Evolutionary conservation across 2,888 invertebrate species (phyloP).

Genomic region (Megamerina dolium): DNA sequence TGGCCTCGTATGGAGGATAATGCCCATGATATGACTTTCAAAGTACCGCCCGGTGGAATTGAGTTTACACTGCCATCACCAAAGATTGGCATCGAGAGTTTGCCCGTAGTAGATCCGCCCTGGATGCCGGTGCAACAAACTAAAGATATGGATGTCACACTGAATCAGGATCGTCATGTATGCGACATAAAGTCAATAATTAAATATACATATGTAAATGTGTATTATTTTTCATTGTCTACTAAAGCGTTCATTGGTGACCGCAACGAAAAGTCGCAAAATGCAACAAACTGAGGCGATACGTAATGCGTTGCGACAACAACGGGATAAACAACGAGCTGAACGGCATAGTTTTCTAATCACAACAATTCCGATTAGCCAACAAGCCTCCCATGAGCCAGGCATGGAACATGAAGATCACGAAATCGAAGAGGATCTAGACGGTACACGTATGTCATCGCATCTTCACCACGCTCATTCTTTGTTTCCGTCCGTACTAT

Average conservation of each 20-base stretch:
- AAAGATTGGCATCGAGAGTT: constrained; percentile 92
- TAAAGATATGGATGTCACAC: constrained; percentile 97
- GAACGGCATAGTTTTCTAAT: constrained; percentile 93
- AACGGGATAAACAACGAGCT: constrained; percentile 91
- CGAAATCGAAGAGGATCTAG: constrained; percentile 78
- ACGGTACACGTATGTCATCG: constrained; percentile 68
- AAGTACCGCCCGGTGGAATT: constrained; percentile 97
- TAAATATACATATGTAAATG: too few relatives aligned
- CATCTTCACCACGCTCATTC: constrained; percentile 90
- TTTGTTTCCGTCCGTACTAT: constrained; percentile 92
- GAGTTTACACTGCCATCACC: constrained; percentile 99
- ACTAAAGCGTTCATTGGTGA: constrained; percentile 90
- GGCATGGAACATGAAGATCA: constrained; percentile 76
- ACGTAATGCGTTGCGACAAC: constrained; percentile 87
- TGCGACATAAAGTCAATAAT: too few relatives aligned
- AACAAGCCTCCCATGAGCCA: constrained; percentile 94
- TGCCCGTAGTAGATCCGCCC: constrained; percentile 95
- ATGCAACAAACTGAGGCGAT: constrained; percentile 99
- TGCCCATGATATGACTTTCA: constrained; percentile 83
- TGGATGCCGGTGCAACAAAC: constrained; percentile 98
- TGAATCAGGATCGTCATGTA: constrained; percentile 95
- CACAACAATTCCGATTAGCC: constrained; percentile 90
- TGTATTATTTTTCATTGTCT: too few relatives aligned
- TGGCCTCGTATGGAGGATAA: constrained; percentile 99
- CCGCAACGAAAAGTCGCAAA: constrained; percentile 96